Evolutionary conservation across 2,888 invertebrate species (phyloP).

Genomic region (Thumatha senex): DNA sequence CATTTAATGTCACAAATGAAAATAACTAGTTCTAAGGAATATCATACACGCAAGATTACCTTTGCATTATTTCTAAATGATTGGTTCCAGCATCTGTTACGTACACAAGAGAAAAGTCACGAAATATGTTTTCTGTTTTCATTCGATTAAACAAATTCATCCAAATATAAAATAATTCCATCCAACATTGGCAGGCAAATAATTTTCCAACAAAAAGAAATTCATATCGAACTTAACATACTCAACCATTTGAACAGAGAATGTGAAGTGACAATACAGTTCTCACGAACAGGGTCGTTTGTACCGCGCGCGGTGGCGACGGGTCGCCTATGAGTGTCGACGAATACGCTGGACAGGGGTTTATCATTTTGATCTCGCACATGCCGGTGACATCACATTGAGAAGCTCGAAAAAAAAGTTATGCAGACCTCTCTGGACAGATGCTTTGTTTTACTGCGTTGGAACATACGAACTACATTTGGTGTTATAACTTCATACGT

Average conservation of each 20-base stretch:
- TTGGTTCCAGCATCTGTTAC: not conserved
- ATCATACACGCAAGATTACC: no score
- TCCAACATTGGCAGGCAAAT: conserved; percentile 20
- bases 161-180: conserved; percentile 30
- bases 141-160: conserved; percentile 9
- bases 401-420: not conserved
- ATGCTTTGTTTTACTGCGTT: no score
- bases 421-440: no score
- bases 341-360: conserved; percentile 26
- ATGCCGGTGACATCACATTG: conserved; percentile 6
- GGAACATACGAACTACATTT: no score
- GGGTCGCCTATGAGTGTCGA: conserved; percentile 29
- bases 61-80: not conserved
- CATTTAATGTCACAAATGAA: no score
- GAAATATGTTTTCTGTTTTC: conserved; percentile 3
- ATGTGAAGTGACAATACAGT: conserved; percentile 46
- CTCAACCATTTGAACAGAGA: conserved; percentile 41
- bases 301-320: conserved; percentile 14
- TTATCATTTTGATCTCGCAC: conserved; percentile 25
- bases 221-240: conserved; percentile 34
- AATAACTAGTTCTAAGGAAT: no score
- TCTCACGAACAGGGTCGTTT: conserved; percentile 32
- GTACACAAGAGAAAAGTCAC: not conserved
- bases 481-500: no score
- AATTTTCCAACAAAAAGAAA: conserved; percentile 35